phyloP scores from a whole-genome alignment of 2,888 invertebrate genomes.

The Pherbina coryleti region DNA sequence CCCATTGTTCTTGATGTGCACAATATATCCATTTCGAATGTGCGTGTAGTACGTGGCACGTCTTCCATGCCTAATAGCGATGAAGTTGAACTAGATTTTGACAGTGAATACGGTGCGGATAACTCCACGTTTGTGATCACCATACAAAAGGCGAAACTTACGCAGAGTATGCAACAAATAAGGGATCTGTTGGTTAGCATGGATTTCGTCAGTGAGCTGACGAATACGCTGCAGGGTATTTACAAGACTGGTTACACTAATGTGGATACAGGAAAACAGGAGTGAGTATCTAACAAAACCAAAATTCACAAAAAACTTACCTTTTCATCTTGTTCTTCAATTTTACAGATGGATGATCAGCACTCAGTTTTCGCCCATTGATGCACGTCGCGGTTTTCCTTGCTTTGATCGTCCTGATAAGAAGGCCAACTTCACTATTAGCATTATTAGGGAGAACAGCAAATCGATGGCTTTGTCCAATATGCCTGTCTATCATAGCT shows the following conservation, averaged over 20 bases:
- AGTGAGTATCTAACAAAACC: constrained; percentile 62
- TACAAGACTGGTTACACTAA: constrained; percentile 71
- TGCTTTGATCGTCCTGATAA: constrained; percentile 89
- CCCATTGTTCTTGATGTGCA: constrained; percentile 68
- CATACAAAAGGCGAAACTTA: constrained; percentile 51
- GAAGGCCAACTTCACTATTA: constrained; percentile 82
- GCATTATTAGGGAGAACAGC: constrained; percentile 73
- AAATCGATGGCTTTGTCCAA: constrained; percentile 73
- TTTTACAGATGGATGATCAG: constrained; percentile 79
- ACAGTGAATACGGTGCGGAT: constrained; percentile 63
- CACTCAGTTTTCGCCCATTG: constrained; percentile 85
- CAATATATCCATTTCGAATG: constrained; percentile 66
- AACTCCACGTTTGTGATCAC: constrained; percentile 64
- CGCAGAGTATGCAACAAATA: constrained; percentile 51
- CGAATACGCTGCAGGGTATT: constrained; percentile 72
- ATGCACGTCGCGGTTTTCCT: constrained; percentile 86
- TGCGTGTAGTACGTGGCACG: constrained; percentile 58
- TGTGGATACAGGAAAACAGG: constrained; percentile 61
- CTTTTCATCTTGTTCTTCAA: not conserved
- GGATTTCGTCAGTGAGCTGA: constrained; percentile 72
- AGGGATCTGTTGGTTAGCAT: constrained; percentile 70
- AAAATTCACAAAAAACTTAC: not conserved
- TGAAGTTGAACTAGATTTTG: constrained; percentile 62
- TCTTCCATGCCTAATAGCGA: constrained; percentile 47
- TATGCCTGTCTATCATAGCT: constrained; percentile 72